These are phyloP conservation scores for Nyctereutes procyonoides DNA, from an alignment of 2,113 vertebrate genomes.

Conservation along the genomic window DNA sequence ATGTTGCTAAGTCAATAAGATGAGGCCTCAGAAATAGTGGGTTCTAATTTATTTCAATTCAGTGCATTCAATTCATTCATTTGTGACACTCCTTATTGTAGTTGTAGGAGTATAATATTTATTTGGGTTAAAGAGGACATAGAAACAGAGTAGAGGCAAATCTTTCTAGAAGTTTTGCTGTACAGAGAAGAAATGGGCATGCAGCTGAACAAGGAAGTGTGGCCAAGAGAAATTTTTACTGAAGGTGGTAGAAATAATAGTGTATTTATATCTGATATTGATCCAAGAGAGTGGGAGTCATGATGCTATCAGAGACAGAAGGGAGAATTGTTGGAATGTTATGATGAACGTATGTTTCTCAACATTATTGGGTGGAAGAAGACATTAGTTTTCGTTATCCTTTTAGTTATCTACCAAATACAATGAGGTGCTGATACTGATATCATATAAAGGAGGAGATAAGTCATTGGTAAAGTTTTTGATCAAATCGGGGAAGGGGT, in stretches of 20 bases:
- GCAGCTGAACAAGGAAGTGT: neutral
- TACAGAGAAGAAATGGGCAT: neutral
- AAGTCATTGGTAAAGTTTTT: neutral
- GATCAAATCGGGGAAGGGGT: neutral
- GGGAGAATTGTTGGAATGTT: neutral
- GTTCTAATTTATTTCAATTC: neutral
- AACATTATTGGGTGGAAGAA: neutral
- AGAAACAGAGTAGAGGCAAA: neutral
- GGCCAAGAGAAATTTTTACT: neutral
- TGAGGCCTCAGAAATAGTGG: neutral
- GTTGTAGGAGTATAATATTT: neutral
- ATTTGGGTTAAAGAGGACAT: neutral
- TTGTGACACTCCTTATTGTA: slow-evolving; percentile 16
- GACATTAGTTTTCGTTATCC: neutral
- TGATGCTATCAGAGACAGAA: neutral
- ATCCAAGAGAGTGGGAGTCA: neutral
- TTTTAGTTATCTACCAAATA: neutral
- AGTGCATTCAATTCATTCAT: neutral
- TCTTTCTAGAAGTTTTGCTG: neutral
- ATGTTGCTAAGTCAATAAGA: slow-evolving; percentile 4
- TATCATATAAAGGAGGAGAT: neutral
- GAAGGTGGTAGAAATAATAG: neutral
- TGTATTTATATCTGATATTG: neutral
- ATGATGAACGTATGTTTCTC: neutral
- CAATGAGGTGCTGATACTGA: neutral